phyloP scores from a whole-genome alignment of 2,113 vertebrate genomes.

The Stomatorhinus ivindoensis region DNA sequence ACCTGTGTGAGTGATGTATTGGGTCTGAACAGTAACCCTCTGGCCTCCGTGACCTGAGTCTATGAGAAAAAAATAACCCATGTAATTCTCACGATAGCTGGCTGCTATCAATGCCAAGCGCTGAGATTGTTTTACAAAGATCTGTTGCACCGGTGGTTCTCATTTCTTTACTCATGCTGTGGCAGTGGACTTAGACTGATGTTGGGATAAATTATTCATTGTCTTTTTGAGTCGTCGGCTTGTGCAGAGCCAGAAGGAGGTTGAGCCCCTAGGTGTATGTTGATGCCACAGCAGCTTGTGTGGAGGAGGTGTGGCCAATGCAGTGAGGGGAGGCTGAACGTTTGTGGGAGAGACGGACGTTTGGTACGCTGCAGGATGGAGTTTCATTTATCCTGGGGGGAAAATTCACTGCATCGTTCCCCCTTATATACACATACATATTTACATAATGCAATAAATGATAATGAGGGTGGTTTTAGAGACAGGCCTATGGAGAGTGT shows the following conservation, averaged over 20 bases:
- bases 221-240: constrained; percentile 40
- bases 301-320: background rate
- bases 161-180: constrained; percentile 37
- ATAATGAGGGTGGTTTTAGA: background rate
- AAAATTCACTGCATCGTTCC: background rate
- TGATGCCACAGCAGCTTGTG: background rate
- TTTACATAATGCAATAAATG: background rate
- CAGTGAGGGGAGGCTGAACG: background rate
- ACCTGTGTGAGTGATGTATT: background rate
- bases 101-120: constrained; percentile 34
- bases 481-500: background rate
- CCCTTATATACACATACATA: background rate
- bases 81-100: background rate
- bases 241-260: background rate
- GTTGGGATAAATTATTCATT: constrained; percentile 49
- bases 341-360: background rate
- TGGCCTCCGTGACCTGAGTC: background rate
- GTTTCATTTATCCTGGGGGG: background rate
- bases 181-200: constrained; percentile 42
- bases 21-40: background rate
- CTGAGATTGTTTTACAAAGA: constrained; percentile 34
- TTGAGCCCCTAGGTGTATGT: background rate
- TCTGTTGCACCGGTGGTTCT: constrained; percentile 32
- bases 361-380: background rate
- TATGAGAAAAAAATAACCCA: background rate